Conservation (phyloP, 1,140 invertebrate species). For the Ditylenchus dipsaci region DNA sequence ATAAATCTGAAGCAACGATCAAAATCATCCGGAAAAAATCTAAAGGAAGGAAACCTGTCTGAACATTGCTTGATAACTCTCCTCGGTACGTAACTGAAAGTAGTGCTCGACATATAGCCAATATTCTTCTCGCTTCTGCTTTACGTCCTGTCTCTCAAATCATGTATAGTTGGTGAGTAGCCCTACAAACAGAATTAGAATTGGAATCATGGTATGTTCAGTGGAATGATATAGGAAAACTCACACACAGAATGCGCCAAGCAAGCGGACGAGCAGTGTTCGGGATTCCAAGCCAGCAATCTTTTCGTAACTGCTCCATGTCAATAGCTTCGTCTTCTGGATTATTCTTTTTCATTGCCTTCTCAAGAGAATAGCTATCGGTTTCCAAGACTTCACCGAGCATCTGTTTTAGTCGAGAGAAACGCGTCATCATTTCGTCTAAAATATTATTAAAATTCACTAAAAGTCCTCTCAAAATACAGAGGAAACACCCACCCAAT, state of each 20-base stretch:
- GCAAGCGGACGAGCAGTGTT: constrained; percentile 45
- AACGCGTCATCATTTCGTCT: too few relatives aligned
- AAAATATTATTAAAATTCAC: too few relatives aligned
- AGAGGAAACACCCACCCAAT: too few relatives aligned
- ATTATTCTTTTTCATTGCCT: neutral
- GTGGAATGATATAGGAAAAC: neutral
- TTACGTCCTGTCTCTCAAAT: constrained; percentile 73
- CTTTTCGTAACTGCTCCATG: constrained; percentile 44
- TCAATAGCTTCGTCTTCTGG: constrained; percentile 25
- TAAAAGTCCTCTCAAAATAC: too few relatives aligned
- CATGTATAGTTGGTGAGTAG: constrained; percentile 82
- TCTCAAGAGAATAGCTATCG: too few relatives aligned
- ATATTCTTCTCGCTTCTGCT: constrained; percentile 87
- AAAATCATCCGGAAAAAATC: neutral
- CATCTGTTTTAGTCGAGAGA: too few relatives aligned
- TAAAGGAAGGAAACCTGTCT: constrained; percentile 66
- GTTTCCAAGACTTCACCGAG: too few relatives aligned
- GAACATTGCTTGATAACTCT: constrained; percentile 85
- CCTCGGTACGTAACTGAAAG: constrained; percentile 84
- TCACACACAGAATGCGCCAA: constrained; percentile 47
- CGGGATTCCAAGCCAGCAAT: constrained; percentile 54
- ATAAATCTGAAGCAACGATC: constrained; percentile 69
- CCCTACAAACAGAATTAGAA: constrained; percentile 61
- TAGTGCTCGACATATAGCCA: constrained; percentile 77
- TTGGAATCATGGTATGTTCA: neutral